Conservation (phyloP, 2,797 vertebrate genomes). For the Dromococcyx pavoninus region DNA sequence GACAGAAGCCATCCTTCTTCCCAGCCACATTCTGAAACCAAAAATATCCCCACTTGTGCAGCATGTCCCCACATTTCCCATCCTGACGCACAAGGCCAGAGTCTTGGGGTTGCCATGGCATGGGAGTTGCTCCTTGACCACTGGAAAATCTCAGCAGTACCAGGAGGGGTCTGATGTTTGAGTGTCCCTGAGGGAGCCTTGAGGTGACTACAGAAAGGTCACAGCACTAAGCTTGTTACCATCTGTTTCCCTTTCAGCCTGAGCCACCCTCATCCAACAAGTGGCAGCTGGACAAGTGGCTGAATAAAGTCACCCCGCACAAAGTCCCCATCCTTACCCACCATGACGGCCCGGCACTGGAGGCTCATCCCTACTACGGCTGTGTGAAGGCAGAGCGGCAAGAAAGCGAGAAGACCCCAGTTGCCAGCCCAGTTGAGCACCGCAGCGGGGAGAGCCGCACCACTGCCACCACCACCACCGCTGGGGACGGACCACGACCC, state of each 20-base stretch:
- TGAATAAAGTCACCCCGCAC: constrained; percentile 87
- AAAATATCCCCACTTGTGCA: fast-evolving
- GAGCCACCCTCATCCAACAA: constrained; percentile 86
- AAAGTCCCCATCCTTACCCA: constrained; percentile 82
- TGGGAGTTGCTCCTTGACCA: background rate
- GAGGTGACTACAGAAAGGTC: background rate
- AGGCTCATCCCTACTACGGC: constrained; percentile 66
- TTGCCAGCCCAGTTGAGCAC: constrained; percentile 11
- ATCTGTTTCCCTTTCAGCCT: constrained; percentile 73
- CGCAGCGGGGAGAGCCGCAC: constrained; percentile 76
- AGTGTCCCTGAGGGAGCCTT: background rate
- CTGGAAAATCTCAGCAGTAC: background rate
- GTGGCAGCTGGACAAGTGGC: constrained; percentile 98
- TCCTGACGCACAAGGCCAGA: background rate
- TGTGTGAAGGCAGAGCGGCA: constrained; percentile 51
- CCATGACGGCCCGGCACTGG: constrained; percentile 70
- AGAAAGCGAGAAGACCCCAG: constrained; percentile 51
- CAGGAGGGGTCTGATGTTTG: background rate
- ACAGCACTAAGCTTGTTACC: background rate
- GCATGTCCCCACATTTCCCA: background rate
- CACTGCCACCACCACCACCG: background rate
- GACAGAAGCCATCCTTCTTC: background rate
- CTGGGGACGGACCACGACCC: constrained; percentile 73
- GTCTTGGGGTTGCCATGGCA: fast-evolving
- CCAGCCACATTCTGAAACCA: background rate